A percentile compares a stretch with the other conserved stretches of the same genome.
Evolutionary conservation across 2,888 invertebrate genomes (phyloP).

Genomic region (Pammene aurita): DNA sequence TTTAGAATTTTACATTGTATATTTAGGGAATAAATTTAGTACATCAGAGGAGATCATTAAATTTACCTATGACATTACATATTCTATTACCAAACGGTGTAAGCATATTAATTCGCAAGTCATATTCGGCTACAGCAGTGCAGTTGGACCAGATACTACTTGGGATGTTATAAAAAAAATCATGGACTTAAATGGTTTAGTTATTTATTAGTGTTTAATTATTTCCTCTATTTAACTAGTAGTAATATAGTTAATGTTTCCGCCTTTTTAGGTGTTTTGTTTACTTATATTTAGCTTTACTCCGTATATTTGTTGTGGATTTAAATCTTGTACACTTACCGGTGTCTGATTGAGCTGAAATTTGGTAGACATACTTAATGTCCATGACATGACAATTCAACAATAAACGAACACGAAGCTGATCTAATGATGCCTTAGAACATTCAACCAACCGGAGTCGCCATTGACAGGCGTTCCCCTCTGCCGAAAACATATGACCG

Average conservation of each 20-base stretch:
- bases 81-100: neutral
- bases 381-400: no score
- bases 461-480: no score
- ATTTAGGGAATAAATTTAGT: constrained; percentile 8
- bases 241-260: neutral
- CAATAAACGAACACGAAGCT: no score
- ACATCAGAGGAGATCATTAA: constrained; percentile 23
- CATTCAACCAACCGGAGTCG: no score
- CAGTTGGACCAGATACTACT: constrained; percentile 1
- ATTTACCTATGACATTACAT: constrained; percentile 2
- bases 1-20: constrained; percentile 7
- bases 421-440: no score
- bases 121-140: neutral
- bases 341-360: no score
- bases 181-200: neutral
- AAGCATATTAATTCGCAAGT: neutral
- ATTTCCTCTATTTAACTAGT: no score
- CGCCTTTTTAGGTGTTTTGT: neutral
- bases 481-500: no score
- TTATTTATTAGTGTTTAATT: neutral
- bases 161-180: neutral
- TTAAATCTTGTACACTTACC: no score
- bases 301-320: no score
- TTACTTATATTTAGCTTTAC: no score
- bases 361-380: no score